Base-by-base conservation (phyloP, 2,888 invertebrate genomes). In the Autographa gamma region DNA sequence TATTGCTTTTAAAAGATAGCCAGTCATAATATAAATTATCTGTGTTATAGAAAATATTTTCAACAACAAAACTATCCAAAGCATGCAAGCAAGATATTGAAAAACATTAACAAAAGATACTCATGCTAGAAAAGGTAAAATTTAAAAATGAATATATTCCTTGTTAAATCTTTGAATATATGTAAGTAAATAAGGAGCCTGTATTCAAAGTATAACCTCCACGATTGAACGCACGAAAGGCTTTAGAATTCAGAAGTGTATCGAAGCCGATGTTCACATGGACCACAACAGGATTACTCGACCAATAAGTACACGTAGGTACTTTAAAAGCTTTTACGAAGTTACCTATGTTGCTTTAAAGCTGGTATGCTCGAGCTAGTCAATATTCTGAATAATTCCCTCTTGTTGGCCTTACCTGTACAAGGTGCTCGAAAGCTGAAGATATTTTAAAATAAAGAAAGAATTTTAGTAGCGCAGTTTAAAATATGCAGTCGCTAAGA, bases 291-390 rank as follows among this genome's bases (percentile, higher is more conserved):
- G 66, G 74, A 73, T 71, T 67, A 74, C 38, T 65, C 66, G 60
- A 69, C 34, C 64, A 69, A 71, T 79, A 77, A 68, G 66, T 66
- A 66, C 52, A 64, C n/a, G 58, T n/a, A 25, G 32, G 41, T 71
- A 67, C 71, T 72, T 77, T 64, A 69, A 76, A 79, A 69, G 76
- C 76, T 77, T 69, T 79, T 59, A 66, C 48, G 34, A 64, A 66
- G 63, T 69, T 66, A 7, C 54, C 63, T 56, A 60, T 71, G 76
- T 54, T 54, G 54, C 32, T 59, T 54, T 54, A 8, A n/a, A 58
- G 41, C 13, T 13, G 43, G 18, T 56, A n/a, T 18, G 14, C 48
- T 43, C 54, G 34, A 41, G 34, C 63, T 61, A 38, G 62, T 66
- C 66, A 58, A 60, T 69, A 66, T 71, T 60, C 63, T 64, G 48